phyloP scores from a whole-genome alignment of 2,797 vertebrate genomes.

The Phataginus tricuspis region DNA sequence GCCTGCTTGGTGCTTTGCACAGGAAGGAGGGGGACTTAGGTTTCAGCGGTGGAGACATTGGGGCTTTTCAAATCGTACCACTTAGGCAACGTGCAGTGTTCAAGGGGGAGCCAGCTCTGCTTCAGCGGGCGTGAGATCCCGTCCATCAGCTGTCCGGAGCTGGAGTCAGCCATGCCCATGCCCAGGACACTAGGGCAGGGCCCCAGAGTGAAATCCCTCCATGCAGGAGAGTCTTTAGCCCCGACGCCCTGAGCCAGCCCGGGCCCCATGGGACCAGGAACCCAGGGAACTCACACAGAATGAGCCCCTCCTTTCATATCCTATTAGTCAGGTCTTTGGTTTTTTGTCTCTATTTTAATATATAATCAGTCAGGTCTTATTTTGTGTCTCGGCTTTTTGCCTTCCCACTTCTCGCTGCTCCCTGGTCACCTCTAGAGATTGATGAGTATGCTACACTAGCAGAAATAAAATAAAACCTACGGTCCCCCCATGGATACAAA shows the following conservation, averaged over 20 bases:
- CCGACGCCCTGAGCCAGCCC: background rate
- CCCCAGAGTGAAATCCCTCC: background rate
- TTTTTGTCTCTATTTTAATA: background rate
- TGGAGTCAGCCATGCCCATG: rapidly evolving
- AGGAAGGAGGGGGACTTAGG: background rate
- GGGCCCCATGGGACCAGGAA: background rate
- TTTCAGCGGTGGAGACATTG: background rate
- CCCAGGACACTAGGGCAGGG: background rate
- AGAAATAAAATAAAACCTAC: slow-evolving; percentile 56
- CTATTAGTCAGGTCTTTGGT: background rate
- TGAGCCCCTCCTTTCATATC: background rate
- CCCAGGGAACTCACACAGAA: background rate
- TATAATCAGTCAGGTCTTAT: slow-evolving; percentile 2
- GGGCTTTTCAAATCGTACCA: background rate
- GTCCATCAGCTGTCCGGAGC: rapidly evolving
- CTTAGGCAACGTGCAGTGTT: background rate
- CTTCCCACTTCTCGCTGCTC: rapidly evolving
- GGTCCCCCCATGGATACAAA: background rate
- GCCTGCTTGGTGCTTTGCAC: background rate
- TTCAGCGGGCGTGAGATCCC: rapidly evolving
- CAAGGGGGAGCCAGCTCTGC: background rate
- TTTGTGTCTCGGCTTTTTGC: background rate
- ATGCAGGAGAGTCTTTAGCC: too few relatives aligned
- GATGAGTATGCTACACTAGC: slow-evolving; percentile 22
- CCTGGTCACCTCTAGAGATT: background rate